A percentile compares a stretch with the other conserved stretches of the same genome.
phyloP scores from a whole-genome alignment of 2,113 vertebrate genomes.

The Leptobrachium leishanense region DNA sequence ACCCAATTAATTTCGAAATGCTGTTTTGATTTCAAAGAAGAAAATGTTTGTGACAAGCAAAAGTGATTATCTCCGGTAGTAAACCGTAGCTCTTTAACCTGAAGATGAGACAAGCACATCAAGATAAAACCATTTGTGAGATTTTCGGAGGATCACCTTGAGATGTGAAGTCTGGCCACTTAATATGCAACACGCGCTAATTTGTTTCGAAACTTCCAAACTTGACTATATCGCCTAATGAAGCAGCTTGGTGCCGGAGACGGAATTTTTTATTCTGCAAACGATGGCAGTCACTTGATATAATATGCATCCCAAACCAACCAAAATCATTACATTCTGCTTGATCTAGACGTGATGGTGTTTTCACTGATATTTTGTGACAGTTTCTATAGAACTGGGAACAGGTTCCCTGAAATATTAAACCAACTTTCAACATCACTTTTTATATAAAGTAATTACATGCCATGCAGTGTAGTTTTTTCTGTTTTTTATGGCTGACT shows the following conservation, averaged over 20 bases:
- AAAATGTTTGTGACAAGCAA: not conserved
- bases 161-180: not conserved
- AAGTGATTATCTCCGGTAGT: not conserved
- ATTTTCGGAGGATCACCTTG: slow-evolving; percentile 1
- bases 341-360: not conserved
- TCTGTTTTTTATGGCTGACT: slow-evolving; percentile 16
- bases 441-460: slow-evolving; percentile 27
- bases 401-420: not conserved
- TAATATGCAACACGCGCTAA: not conserved
- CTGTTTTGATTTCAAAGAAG: not conserved
- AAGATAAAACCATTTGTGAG: not conserved
- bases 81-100: not conserved
- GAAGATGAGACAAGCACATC: not conserved
- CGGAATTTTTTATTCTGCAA: not conserved
- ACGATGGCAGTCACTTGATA: not conserved
- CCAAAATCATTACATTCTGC: slow-evolving; percentile 5
- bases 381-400: not conserved
- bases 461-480: not conserved
- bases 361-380: slow-evolving; percentile 1
- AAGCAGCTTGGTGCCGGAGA: not conserved
- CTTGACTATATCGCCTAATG: not conserved
- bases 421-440: not conserved
- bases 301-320: not conserved
- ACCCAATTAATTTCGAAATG: slow-evolving; percentile 9
- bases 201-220: not conserved